Evolutionary conservation across 2,797 vertebrate species (phyloP).

Genomic region (Mormyrops boulengeri): DNA sequence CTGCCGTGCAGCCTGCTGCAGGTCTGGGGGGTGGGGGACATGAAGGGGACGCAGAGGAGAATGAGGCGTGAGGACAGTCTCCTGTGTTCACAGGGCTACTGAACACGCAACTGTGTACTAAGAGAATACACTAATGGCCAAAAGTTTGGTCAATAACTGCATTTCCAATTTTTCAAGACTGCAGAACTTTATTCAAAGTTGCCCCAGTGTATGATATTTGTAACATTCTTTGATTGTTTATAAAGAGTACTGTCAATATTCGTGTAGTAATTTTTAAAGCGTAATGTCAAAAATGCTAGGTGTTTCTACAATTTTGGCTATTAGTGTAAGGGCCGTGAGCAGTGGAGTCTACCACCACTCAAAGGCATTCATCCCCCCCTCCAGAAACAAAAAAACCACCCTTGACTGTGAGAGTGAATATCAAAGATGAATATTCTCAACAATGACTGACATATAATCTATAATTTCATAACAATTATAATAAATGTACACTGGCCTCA

Average conservation of each 20-base stretch:
- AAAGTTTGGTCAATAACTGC: background rate
- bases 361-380: background rate
- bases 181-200: background rate
- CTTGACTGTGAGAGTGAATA: background rate
- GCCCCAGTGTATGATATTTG: background rate
- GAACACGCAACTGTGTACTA: background rate
- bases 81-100: background rate
- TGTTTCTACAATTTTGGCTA: too few species aligned
- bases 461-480: background rate
- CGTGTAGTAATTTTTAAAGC: background rate
- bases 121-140: background rate
- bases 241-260: background rate
- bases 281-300: background rate
- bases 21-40: constrained; percentile 50
- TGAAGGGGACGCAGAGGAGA: background rate
- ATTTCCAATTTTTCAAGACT: background rate
- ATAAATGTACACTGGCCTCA: background rate
- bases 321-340: background rate
- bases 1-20: constrained; percentile 61
- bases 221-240: background rate
- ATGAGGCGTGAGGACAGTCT: background rate
- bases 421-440: background rate
- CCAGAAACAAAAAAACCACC: background rate
- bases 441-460: background rate
- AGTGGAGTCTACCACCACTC: background rate